Conservation (phyloP, 2,797 vertebrate species). For the Sebastes kiyomatsui region DNA sequence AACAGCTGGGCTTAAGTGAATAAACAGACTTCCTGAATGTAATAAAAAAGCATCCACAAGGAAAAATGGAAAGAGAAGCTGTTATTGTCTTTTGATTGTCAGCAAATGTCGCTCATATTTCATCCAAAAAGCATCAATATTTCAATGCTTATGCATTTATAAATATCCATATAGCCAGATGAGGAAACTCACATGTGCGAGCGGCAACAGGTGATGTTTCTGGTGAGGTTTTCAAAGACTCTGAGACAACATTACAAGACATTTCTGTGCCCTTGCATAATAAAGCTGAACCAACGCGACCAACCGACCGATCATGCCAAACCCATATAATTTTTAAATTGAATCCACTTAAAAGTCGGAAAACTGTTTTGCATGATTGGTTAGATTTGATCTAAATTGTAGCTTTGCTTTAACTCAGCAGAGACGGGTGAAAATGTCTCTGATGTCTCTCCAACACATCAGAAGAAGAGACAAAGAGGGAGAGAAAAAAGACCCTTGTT, state of each 20-base stretch:
- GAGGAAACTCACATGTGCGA: neutral
- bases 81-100: constrained; percentile 6
- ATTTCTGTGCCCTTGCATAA: neutral
- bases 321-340: constrained; percentile 3
- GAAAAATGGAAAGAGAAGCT: constrained; percentile 5
- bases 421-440: neutral
- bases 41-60: neutral
- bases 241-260: neutral
- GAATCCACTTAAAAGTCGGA: constrained; percentile 12
- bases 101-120: neutral
- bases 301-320: neutral
- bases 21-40: constrained; percentile 34
- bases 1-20: constrained; percentile 39
- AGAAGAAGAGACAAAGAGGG: neutral
- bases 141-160: neutral
- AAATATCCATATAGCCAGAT: neutral
- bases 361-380: constrained; percentile 20
- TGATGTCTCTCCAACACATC: constrained; percentile 15
- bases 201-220: constrained; percentile 16
- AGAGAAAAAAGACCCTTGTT: constrained; percentile 3
- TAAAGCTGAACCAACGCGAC: neutral
- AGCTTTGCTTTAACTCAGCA: constrained; percentile 11
- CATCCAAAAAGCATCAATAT: neutral
- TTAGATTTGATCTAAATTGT: constrained; percentile 24
- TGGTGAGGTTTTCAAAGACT: neutral